Conservation (phyloP, 2,113 vertebrate species). For the Rostratula benghalensis region DNA sequence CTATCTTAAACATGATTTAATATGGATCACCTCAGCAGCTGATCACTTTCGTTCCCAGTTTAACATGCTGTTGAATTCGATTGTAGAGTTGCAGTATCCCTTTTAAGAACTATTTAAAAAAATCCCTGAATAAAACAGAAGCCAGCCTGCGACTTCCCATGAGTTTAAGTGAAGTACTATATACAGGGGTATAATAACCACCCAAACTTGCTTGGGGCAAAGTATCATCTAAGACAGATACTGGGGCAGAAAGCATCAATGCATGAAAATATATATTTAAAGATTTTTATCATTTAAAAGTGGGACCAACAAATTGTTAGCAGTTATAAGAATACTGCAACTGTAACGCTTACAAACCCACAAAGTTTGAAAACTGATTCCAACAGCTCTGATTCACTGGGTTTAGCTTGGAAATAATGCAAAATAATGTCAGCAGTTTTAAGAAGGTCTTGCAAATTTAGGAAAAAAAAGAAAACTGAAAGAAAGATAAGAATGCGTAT, state of each 20-base stretch:
- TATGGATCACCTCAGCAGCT: slow-evolving; percentile 68
- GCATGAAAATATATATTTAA: background rate
- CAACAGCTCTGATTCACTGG: slow-evolving; percentile 74
- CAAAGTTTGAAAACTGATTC: slow-evolving; percentile 60
- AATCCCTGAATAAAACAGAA: slow-evolving; percentile 83
- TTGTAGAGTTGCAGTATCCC: slow-evolving; percentile 72
- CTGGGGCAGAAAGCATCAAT: slow-evolving; percentile 29
- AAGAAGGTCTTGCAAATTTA: slow-evolving; percentile 63
- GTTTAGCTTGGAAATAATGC: slow-evolving; percentile 70
- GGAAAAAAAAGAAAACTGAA: background rate
- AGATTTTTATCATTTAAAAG: slow-evolving; percentile 16
- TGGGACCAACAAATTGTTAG: slow-evolving; percentile 42
- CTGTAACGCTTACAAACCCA: slow-evolving; percentile 64
- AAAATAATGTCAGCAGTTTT: slow-evolving; percentile 71
- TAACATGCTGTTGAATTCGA: slow-evolving; percentile 47
- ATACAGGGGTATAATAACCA: slow-evolving; percentile 47
- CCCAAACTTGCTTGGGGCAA: slow-evolving; percentile 31
- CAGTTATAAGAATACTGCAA: slow-evolving; percentile 74
- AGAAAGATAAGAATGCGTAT: slow-evolving; percentile 41
- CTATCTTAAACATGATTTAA: slow-evolving; percentile 66
- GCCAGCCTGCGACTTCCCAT: slow-evolving; percentile 74
- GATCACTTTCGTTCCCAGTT: slow-evolving; percentile 68
- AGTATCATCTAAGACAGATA: slow-evolving; percentile 37
- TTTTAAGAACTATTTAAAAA: slow-evolving; percentile 65
- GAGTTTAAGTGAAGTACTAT: slow-evolving; percentile 72